phyloP scores from a whole-genome alignment of 2,888 invertebrate species.

The Ornithoptera priamus region DNA sequence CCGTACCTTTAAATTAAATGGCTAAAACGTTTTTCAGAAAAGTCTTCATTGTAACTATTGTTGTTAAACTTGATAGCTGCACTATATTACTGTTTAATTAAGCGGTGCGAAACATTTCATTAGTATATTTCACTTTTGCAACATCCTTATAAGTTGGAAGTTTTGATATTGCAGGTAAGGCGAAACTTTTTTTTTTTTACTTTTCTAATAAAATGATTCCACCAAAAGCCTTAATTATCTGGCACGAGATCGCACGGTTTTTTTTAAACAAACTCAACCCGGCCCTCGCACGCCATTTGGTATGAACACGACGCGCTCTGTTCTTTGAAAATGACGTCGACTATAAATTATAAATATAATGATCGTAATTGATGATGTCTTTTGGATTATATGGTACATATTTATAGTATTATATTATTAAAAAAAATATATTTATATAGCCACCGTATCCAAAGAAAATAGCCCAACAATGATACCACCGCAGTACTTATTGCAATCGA shows the following conservation, averaged over 20 bases:
- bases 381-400: constrained; percentile 16
- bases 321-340: constrained; percentile 39
- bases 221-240: constrained; percentile 74
- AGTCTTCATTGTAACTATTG: neutral
- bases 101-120: neutral
- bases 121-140: constrained; percentile 10
- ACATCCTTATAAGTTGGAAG: constrained; percentile 50
- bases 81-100: neutral
- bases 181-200: constrained; percentile 58
- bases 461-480: neutral
- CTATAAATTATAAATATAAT: constrained; percentile 41
- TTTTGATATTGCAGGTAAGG: constrained; percentile 74
- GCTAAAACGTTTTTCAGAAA: neutral
- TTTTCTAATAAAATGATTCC: constrained; percentile 61
- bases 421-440: neutral
- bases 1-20: too few species aligned
- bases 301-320: constrained; percentile 43
- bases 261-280: constrained; percentile 49
- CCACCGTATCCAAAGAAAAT: neutral
- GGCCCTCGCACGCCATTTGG: constrained; percentile 68
- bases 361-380: constrained; percentile 21
- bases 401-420: neutral
- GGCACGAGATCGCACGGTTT: constrained; percentile 74
- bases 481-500: too few species aligned
- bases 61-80: neutral